Conservation (phyloP, 2,113 vertebrate genomes). For the Proterorhinus semilunaris region DNA sequence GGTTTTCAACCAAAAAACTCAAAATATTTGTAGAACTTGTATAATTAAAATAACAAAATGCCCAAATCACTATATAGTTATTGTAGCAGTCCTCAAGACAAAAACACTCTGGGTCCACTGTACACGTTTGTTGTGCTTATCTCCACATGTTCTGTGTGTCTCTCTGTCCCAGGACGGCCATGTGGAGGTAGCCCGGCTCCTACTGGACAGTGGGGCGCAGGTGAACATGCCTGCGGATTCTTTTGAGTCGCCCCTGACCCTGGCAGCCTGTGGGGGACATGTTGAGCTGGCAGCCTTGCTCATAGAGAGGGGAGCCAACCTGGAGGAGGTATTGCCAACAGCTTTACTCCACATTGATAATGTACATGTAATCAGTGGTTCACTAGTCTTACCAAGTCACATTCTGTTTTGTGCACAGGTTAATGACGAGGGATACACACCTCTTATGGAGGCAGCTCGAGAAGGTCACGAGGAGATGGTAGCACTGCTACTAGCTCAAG, state of each 20-base stretch:
- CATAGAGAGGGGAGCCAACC: slow-evolving; percentile 96
- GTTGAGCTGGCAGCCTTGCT: slow-evolving; percentile 94
- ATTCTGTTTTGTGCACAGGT: slow-evolving; percentile 70
- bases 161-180: slow-evolving; percentile 92
- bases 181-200: slow-evolving; percentile 95
- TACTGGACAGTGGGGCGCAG: slow-evolving; percentile 97
- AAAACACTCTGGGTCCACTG: no score
- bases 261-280: slow-evolving; percentile 96
- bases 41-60: no score
- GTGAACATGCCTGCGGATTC: slow-evolving; percentile 99
- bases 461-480: slow-evolving; percentile 99
- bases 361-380: background rate
- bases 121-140: slow-evolving; percentile 56
- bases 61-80: no score
- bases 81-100: no score
- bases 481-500: slow-evolving; percentile 96
- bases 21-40: no score
- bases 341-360: background rate
- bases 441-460: slow-evolving; percentile 97
- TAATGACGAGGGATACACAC: slow-evolving; percentile 98
- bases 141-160: slow-evolving; percentile 63
- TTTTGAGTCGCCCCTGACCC: slow-evolving; percentile 94
- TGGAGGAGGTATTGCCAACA: slow-evolving; percentile 82
- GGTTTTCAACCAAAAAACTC: no score
- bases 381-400: background rate